These are phyloP conservation scores for Amphiprion percula DNA, from an alignment of 2,113 vertebrate genomes.

Conservation along the genomic window DNA sequence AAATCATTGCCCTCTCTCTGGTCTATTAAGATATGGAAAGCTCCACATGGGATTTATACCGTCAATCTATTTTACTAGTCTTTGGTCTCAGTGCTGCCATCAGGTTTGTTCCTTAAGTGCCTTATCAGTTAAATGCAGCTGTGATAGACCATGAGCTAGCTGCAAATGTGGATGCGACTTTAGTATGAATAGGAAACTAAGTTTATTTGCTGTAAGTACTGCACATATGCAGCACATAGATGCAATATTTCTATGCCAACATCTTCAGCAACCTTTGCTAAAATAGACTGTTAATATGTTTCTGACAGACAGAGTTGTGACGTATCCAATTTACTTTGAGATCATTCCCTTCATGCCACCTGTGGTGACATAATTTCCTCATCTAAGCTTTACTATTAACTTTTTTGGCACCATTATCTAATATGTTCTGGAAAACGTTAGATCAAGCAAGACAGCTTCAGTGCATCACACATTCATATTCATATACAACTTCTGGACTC, in stretches of 20 bases:
- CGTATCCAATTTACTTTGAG: too few relatives aligned
- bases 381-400: background rate
- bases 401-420: background rate
- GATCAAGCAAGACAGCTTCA: too few relatives aligned
- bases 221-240: background rate
- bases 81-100: slow-evolving; percentile 80
- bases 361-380: background rate
- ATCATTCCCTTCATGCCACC: background rate
- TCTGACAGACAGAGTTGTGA: too few relatives aligned
- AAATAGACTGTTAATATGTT: background rate
- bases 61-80: slow-evolving; percentile 83
- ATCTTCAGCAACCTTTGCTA: background rate
- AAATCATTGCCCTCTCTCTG: slow-evolving; percentile 80
- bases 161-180: slow-evolving; percentile 60
- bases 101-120: slow-evolving; percentile 80
- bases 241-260: background rate
- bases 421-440: background rate
- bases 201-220: slow-evolving; percentile 3
- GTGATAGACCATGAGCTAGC: slow-evolving; percentile 66
- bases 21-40: slow-evolving; percentile 84
- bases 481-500: background rate
- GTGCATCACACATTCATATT: background rate
- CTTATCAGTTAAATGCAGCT: slow-evolving; percentile 84
- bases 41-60: slow-evolving; percentile 82
- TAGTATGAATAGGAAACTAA: slow-evolving; percentile 34